These are phyloP conservation scores for Xenopus petersii DNA, from an alignment of 2,797 vertebrate genomes.

Conservation along the genomic window DNA sequence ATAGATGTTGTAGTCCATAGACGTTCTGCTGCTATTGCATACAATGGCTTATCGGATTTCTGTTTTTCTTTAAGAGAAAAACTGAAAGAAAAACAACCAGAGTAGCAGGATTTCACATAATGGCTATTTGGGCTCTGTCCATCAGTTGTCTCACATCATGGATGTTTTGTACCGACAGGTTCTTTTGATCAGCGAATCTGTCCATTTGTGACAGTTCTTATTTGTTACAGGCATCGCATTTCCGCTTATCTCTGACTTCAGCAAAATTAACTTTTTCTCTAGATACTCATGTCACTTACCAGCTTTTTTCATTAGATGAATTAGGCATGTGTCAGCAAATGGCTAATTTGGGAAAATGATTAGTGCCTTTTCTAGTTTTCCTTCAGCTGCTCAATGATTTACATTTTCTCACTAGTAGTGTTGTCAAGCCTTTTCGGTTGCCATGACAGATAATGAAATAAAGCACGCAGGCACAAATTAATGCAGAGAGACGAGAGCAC, in stretches of 20 bases:
- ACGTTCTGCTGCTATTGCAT: not conserved
- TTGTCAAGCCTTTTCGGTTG: conserved; percentile 26
- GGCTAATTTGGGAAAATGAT: conserved; percentile 27
- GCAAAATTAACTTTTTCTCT: not conserved
- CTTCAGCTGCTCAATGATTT: conserved; percentile 21
- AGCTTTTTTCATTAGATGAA: not conserved
- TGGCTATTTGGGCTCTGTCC: conserved; percentile 5
- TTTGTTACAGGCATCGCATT: not conserved
- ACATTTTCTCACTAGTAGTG: conserved; percentile 19
- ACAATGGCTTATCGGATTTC: conserved; percentile 2
- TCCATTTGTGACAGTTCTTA: conserved; percentile 8
- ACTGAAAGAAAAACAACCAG: not conserved
- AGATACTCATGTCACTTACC: conserved; percentile 4
- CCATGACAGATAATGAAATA: conserved; percentile 31
- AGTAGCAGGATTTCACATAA: not conserved
- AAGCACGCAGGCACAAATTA: conserved; percentile 24
- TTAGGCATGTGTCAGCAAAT: conserved; percentile 14
- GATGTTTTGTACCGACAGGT: not conserved
- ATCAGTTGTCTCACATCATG: not conserved
- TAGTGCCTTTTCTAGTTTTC: conserved; percentile 1
- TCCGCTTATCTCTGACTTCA: not conserved
- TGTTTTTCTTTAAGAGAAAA: not conserved
- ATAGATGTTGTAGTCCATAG: too few relatives aligned
- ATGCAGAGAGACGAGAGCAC: not conserved
- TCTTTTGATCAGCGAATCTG: conserved; percentile 1